These are phyloP conservation scores for Drosophila sordidula DNA, from an alignment of 2,888 invertebrate species.

Conservation along the genomic window DNA sequence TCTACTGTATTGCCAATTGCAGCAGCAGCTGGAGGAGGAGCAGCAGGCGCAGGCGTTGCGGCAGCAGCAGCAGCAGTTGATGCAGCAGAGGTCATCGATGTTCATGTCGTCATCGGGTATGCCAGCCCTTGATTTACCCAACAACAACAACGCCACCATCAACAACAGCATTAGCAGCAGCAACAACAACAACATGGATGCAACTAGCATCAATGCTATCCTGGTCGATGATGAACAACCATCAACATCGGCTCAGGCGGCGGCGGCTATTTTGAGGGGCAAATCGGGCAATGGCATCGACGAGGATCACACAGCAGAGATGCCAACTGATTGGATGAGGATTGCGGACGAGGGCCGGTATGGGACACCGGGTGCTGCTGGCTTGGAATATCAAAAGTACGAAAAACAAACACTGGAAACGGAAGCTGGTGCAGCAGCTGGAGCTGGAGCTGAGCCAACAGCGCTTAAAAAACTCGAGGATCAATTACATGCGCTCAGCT, in stretches of 20 bases:
- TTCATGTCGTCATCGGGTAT: constrained; percentile 76
- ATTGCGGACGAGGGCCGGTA: constrained; percentile 86
- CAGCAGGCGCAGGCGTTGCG: constrained; percentile 63
- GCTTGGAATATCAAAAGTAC: constrained; percentile 84
- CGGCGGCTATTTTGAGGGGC: constrained; percentile 36
- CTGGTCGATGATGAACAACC: constrained; percentile 71
- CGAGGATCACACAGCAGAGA: constrained; percentile 80
- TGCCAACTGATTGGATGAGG: constrained; percentile 85
- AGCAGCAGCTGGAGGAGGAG: constrained; percentile 64
- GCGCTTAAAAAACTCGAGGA: constrained; percentile 77
- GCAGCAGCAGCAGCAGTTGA: constrained; percentile 84
- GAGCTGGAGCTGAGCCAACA: constrained; percentile 68
- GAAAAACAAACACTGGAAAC: constrained; percentile 74
- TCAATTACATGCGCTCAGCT: constrained; percentile 78
- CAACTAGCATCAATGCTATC: constrained; percentile 68
- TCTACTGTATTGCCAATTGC: constrained; percentile 74
- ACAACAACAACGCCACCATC: constrained; percentile 34
- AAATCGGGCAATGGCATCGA: constrained; percentile 64
- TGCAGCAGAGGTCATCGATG: constrained; percentile 84
- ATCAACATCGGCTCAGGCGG: constrained; percentile 72
- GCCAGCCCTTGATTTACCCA: constrained; percentile 67
- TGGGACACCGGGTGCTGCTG: constrained; percentile 88
- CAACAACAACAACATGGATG: constrained; percentile 61
- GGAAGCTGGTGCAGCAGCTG: constrained; percentile 48
- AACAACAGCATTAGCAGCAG: constrained; percentile 34